These are phyloP conservation scores for Hycleus cichorii DNA, from an alignment of 1,140 invertebrate species.

Conservation along the genomic window DNA sequence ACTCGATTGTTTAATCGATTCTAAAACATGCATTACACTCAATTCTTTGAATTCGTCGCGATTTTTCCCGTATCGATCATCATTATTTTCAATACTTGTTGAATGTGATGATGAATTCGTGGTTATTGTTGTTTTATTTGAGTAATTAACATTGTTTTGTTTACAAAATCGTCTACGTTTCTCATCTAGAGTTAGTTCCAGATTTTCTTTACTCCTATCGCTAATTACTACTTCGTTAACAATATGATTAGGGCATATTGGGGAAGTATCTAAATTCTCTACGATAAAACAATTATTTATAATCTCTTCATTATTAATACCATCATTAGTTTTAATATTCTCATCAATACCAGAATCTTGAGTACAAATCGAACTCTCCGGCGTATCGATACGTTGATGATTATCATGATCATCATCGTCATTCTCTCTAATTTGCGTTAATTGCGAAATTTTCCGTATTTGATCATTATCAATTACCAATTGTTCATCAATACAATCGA, in stretches of 20 bases:
- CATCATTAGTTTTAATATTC: background rate
- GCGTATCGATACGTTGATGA: too few relatives aligned
- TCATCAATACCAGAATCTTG: background rate
- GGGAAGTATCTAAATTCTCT: constrained; percentile 18
- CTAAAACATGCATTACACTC: constrained; percentile 17
- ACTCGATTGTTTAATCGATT: constrained; percentile 4
- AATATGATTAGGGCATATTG: constrained; percentile 32
- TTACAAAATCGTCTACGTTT: constrained; percentile 6
- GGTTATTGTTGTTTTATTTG: background rate
- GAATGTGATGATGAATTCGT: background rate
- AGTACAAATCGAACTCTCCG: too few relatives aligned
- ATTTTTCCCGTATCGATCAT: background rate
- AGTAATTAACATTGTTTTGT: background rate
- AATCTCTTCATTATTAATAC: background rate
- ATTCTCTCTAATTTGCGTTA: background rate
- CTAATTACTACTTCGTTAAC: constrained; percentile 21
- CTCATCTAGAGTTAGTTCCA: background rate
- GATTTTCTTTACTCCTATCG: background rate
- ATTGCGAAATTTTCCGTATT: background rate
- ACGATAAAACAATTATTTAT: background rate
- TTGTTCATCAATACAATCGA: constrained; percentile 19
- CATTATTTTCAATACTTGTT: background rate
- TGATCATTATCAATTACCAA: constrained; percentile 5
- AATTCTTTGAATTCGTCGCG: constrained; percentile 5
- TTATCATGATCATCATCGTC: constrained; percentile 1